Conservation (phyloP, 2,888 invertebrate species). For the Willowsia nigromaculata region DNA sequence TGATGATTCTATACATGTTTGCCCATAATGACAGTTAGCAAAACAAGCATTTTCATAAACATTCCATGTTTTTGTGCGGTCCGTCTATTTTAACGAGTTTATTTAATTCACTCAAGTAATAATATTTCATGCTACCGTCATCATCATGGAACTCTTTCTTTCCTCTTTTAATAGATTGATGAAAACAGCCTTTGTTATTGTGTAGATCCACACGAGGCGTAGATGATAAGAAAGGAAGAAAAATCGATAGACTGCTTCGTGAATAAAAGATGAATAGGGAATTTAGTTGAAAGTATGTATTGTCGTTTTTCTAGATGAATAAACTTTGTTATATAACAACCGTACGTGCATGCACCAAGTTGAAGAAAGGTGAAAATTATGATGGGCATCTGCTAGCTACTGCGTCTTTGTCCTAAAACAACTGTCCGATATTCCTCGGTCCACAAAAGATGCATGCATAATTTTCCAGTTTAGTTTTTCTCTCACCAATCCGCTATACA, state of each 20-base stretch:
- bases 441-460: not conserved
- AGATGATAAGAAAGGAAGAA: not conserved
- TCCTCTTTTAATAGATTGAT: not conserved
- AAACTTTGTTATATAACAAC: not conserved
- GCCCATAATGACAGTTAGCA: not conserved
- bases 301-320: no score
- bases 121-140: not conserved
- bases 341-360: not conserved
- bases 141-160: not conserved
- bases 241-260: constrained; percentile 36
- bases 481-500: not conserved
- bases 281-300: not conserved
- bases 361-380: not conserved
- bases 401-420: not conserved
- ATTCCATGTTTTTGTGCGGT: not conserved
- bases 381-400: not conserved
- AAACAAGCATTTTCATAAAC: not conserved
- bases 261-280: constrained; percentile 27
- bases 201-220: not conserved
- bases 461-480: no score
- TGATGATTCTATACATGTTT: not conserved
- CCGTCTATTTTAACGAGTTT: constrained; percentile 1
- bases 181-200: not conserved
- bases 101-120: not conserved
- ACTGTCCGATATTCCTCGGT: not conserved